A percentile compares a stretch with the other conserved stretches of the same genome.
Conservation (phyloP, 1,140 invertebrate species). For the Apolygus lucorum region DNA sequence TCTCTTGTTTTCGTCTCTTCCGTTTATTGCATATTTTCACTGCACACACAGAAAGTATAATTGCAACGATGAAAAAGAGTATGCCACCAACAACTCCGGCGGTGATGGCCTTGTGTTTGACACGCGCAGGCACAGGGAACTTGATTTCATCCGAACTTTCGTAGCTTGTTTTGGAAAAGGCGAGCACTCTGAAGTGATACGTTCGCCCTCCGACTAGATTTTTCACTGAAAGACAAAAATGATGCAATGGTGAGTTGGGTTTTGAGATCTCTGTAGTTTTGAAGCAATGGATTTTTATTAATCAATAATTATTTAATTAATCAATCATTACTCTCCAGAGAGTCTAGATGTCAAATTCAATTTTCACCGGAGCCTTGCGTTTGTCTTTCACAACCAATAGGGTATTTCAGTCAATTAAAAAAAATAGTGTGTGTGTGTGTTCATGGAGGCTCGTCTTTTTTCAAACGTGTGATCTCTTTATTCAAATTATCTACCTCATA, state of each 20-base stretch:
- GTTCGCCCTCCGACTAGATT: slow-evolving; percentile 80
- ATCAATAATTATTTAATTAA: too few relatives aligned
- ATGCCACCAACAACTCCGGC: slow-evolving; percentile 89
- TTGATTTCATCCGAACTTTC: slow-evolving; percentile 75
- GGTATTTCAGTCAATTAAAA: too few relatives aligned
- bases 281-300: too few relatives aligned
- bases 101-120: slow-evolving; percentile 87
- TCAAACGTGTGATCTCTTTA: too few relatives aligned
- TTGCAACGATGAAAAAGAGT: slow-evolving; percentile 91
- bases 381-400: too few relatives aligned
- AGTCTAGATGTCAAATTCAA: too few relatives aligned
- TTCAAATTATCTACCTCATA: too few relatives aligned
- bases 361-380: too few relatives aligned
- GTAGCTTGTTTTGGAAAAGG: slow-evolving; percentile 72
- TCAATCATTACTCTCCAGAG: too few relatives aligned
- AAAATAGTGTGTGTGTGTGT: too few relatives aligned
- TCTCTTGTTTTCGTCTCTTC: slow-evolving; percentile 91
- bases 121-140: slow-evolving; percentile 74
- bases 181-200: slow-evolving; percentile 81
- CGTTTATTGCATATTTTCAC: slow-evolving; percentile 96
- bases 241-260: not conserved
- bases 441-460: too few relatives aligned
- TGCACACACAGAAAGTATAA: slow-evolving; percentile 88
- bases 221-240: slow-evolving; percentile 57
- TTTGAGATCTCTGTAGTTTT: too few relatives aligned